These are phyloP conservation scores for Eupithecia subfuscata DNA, from an alignment of 2,888 invertebrate genomes.

Conservation along the genomic window DNA sequence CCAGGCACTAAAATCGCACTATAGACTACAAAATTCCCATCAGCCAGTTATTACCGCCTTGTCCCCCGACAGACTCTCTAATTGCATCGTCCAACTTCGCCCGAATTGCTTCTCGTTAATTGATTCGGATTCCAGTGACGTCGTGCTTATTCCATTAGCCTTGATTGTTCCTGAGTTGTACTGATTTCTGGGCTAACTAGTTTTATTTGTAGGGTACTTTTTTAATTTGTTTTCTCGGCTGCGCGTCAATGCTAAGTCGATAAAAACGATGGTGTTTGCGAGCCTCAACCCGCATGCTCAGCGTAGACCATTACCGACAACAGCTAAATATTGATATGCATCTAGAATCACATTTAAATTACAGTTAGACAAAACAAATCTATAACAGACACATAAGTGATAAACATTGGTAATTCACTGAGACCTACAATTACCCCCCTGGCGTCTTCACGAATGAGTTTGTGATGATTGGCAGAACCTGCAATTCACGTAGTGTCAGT, in stretches of 20 bases:
- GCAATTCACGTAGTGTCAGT: too few species aligned
- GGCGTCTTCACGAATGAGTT: too few species aligned
- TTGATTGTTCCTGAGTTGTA: slow-evolving; percentile 49
- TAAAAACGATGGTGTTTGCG: neutral
- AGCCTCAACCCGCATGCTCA: too few species aligned
- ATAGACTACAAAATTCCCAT: slow-evolving; percentile 41
- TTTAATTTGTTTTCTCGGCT: neutral
- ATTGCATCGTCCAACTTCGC: slow-evolving; percentile 71
- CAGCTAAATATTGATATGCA: too few species aligned
- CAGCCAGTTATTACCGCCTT: slow-evolving; percentile 45
- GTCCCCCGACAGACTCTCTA: slow-evolving; percentile 55
- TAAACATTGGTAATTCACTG: too few species aligned
- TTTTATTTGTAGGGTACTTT: neutral
- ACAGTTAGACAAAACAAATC: too few species aligned
- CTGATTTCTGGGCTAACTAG: slow-evolving; percentile 46
- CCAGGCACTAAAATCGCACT: slow-evolving; percentile 32
- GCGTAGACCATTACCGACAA: too few species aligned
- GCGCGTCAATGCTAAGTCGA: neutral
- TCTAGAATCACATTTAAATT: too few species aligned
- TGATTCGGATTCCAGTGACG: slow-evolving; percentile 68
- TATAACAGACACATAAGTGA: too few species aligned
- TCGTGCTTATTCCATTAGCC: slow-evolving; percentile 46
- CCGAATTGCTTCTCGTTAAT: slow-evolving; percentile 76
- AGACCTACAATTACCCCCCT: too few species aligned
- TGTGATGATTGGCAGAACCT: too few species aligned